phyloP scores from a whole-genome alignment of 2,888 invertebrate genomes.

The Acanthopleura granulata region DNA sequence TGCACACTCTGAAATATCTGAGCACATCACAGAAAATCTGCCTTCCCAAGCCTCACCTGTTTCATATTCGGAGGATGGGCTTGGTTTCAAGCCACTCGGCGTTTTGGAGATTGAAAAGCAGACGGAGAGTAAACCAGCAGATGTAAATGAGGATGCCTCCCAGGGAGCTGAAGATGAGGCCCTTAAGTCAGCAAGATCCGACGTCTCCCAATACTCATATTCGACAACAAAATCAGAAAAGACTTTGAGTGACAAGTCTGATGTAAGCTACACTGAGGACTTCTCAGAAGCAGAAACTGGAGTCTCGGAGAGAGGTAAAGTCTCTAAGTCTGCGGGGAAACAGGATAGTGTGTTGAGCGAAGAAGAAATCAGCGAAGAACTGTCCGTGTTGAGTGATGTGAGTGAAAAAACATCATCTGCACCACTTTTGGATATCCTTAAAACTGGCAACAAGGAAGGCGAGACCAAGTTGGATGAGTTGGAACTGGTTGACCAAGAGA shows the following conservation, averaged over 20 bases:
- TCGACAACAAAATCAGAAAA: conserved; percentile 31
- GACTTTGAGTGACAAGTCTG: conserved; percentile 37
- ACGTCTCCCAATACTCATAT: conserved; percentile 24
- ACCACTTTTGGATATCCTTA: not conserved
- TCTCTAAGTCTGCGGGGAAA: not conserved
- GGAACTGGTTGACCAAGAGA: conserved; percentile 30
- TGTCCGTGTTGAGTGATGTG: not conserved
- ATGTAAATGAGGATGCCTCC: not conserved
- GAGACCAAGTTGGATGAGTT: not conserved
- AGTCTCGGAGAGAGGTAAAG: not conserved
- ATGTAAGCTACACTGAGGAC: conserved; percentile 31
- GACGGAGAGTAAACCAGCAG: not conserved
- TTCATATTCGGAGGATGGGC: not conserved
- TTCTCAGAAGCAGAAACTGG: conserved; percentile 19
- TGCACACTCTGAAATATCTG: conserved; percentile 38
- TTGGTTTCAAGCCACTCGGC: not conserved
- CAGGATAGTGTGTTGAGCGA: conserved; percentile 20
- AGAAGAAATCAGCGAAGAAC: conserved; percentile 38
- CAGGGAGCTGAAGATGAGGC: not conserved
- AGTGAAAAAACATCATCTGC: conserved; percentile 1
- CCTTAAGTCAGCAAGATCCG: not conserved
- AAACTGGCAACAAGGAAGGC: not conserved
- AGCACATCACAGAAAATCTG: conserved; percentile 45
- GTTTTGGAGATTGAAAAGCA: not conserved
- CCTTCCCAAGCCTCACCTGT: conserved; percentile 13